Evolutionary conservation across 2,888 invertebrate species (phyloP).

Genomic region (Thereva unica): DNA sequence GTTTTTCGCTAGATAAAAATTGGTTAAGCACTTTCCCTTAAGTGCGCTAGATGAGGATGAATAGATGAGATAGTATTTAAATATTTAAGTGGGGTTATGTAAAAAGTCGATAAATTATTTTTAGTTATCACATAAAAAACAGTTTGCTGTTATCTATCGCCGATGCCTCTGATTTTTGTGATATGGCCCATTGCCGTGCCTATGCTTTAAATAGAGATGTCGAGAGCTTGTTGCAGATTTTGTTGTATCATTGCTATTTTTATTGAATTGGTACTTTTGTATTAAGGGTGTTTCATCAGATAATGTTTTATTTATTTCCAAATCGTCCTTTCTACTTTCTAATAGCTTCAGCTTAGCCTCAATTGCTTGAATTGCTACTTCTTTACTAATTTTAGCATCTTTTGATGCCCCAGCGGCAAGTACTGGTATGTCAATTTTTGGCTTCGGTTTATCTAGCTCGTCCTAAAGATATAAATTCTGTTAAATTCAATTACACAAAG

Average conservation of each 20-base stretch:
- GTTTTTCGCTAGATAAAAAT: slow-evolving; percentile 23
- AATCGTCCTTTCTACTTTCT: slow-evolving; percentile 68
- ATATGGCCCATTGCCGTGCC: slow-evolving; percentile 49
- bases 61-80: background rate
- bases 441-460: slow-evolving; percentile 75
- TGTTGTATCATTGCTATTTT: slow-evolving; percentile 45
- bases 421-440: slow-evolving; percentile 76
- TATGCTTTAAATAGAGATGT: slow-evolving; percentile 47
- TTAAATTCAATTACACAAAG: slow-evolving; percentile 22
- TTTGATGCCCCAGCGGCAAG: slow-evolving; percentile 66
- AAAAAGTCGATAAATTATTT: slow-evolving; percentile 15
- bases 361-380: slow-evolving; percentile 83
- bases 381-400: slow-evolving; percentile 70
- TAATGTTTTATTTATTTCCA: slow-evolving; percentile 73
- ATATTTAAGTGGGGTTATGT: background rate
- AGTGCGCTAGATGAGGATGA: background rate
- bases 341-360: slow-evolving; percentile 84
- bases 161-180: slow-evolving; percentile 47
- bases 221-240: slow-evolving; percentile 44
- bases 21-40: slow-evolving; percentile 11
- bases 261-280: slow-evolving; percentile 67
- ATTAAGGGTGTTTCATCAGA: slow-evolving; percentile 70
- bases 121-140: slow-evolving; percentile 14
- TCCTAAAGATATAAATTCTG: slow-evolving; percentile 62
- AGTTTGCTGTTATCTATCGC: background rate